Evolutionary conservation across 2,113 vertebrate genomes (phyloP), one percentile per base, ranked within the genome.

Genomic region (Mola mola): DNA sequence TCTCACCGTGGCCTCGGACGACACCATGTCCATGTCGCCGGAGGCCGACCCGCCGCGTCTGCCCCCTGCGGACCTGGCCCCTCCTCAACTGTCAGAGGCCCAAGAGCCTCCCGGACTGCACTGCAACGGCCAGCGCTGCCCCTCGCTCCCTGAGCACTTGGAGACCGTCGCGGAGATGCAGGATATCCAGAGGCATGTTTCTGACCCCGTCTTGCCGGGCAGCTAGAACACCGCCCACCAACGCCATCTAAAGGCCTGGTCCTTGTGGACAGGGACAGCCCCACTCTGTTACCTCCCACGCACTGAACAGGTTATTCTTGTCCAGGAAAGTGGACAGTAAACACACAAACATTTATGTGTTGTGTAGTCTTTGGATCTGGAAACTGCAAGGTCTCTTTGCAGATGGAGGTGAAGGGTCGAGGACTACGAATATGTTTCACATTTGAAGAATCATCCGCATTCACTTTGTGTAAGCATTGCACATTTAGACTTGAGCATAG

Each of bases 141-240:
- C 95, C 40, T 99, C 96, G 15, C 94, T 98, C 53, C 97, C 96
- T 0, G 95, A 96, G 79, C 90, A 92, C 69, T 92, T 97, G 47
- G 91, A 95, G 80, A 88, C 66, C 44, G 65, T 92, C 42, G 76
- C 67, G 75, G 91, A 13, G 85, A 85, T 76, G 85, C 89, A 60
- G 83, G 93, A 94, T 83, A 93, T 95, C 85, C 94, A 94, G 84
- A 95, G 93, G 92, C 93, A 95, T 38, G 75, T 93, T 68, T 99
- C 96, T 15, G 93, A 98, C 83, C 95, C 95, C 0, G 79, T 92
- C 70, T 86, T 96, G 36, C 91, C 92, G 1, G 92, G 91, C 55
- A 95, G 93, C 92, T 97, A 95, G 88, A 91, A 75, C 13, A 29
- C 8, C 25, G 21, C 2, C 3, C 38, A 9, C 19, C 41, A 7